These are phyloP conservation scores for Caretta caretta DNA, from an alignment of 2,113 vertebrate species.

Conservation along the genomic window DNA sequence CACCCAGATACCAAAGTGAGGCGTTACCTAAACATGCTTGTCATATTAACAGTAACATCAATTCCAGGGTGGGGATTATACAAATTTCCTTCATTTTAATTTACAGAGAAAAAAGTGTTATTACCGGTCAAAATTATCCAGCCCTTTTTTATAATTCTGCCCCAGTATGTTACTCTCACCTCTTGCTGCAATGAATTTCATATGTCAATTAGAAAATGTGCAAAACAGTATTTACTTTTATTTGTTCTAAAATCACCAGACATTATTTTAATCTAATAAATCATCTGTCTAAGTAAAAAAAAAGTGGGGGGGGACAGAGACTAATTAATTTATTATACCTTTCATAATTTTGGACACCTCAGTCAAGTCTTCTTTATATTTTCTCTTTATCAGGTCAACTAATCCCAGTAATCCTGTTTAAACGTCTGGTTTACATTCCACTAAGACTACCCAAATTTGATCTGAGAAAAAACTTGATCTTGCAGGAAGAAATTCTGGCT, in stretches of 20 bases:
- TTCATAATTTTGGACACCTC: slow-evolving; percentile 19
- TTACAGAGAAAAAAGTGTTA: not conserved
- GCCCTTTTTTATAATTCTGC: not conserved
- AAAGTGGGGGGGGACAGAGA: too few species aligned
- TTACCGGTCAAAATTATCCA: not conserved
- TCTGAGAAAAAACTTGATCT: not conserved
- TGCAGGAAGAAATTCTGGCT: not conserved
- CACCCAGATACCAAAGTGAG: not conserved
- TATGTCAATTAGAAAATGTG: not conserved
- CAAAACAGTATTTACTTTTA: not conserved
- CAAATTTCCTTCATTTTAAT: not conserved
- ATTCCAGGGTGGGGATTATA: not conserved
- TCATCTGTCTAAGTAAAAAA: not conserved
- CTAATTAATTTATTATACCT: not conserved
- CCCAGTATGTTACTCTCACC: not conserved
- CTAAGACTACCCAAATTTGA: slow-evolving; percentile 7
- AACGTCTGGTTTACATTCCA: slow-evolving; percentile 45
- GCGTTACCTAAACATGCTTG: not conserved
- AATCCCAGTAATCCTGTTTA: slow-evolving; percentile 41
- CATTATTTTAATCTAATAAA: not conserved
- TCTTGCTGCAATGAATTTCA: not conserved
- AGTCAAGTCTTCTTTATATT: slow-evolving; percentile 27
- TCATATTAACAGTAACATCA: not conserved
- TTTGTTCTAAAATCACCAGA: not conserved
- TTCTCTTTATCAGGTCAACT: not conserved